Conservation (phyloP, 1,140 invertebrate genomes). For the Dinothrombium tinctorium region DNA sequence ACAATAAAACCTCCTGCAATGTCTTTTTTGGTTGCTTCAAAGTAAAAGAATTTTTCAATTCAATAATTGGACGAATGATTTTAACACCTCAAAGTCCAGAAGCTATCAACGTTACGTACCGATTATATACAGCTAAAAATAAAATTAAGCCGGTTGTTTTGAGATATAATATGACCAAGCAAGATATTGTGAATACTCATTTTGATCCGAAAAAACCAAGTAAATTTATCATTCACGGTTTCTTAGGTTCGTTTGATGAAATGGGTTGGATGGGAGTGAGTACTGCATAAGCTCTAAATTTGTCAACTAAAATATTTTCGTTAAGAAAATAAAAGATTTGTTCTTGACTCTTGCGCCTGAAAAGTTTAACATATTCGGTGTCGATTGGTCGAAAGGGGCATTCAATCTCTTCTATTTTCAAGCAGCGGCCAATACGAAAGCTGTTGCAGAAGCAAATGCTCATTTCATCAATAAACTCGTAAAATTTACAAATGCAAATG, state of each 20-base stretch:
- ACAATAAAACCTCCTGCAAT: too few species aligned
- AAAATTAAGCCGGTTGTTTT: background rate
- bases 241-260: background rate
- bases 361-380: constrained; percentile 6
- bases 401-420: constrained; percentile 28
- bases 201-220: constrained; percentile 1
- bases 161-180: background rate
- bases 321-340: constrained; percentile 4
- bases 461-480: constrained; percentile 21
- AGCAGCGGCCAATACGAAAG: constrained; percentile 35
- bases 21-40: constrained; percentile 14
- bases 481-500: constrained; percentile 21
- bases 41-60: constrained; percentile 10
- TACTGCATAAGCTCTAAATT: too few species aligned
- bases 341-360: background rate
- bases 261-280: constrained; percentile 6
- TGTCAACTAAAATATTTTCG: too few species aligned
- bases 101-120: background rate
- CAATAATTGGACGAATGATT: constrained; percentile 3
- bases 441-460: constrained; percentile 34
- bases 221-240: constrained; percentile 10
- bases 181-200: background rate
- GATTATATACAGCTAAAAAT: constrained; percentile 2
- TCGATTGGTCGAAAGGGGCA: constrained; percentile 17
- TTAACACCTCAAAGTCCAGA: constrained; percentile 8